Evolutionary conservation across 1,140 invertebrate genomes (phyloP).

Genomic region (Venturia canescens): DNA sequence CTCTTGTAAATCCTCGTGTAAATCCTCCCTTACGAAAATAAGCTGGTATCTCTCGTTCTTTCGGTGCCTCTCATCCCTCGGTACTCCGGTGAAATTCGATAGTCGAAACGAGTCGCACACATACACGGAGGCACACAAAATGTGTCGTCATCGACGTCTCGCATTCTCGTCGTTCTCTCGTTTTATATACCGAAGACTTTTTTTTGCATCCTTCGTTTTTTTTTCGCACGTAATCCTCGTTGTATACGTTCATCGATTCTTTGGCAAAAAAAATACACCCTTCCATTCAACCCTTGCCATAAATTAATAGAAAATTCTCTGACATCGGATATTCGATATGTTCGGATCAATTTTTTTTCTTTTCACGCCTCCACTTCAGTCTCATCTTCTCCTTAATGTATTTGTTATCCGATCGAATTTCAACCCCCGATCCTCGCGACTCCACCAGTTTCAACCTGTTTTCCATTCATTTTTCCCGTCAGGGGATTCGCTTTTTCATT

Average conservation of each 20-base stretch:
- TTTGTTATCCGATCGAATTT: background rate
- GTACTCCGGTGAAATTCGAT: conserved; percentile 53
- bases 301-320: conserved; percentile 8
- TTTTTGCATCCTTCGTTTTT: background rate
- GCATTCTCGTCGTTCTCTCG: conserved; percentile 3
- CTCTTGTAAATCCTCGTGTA: conserved; percentile 61
- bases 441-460: background rate
- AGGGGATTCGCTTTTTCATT: too few relatives aligned
- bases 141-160: background rate
- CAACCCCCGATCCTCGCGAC: background rate
- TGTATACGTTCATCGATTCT: background rate
- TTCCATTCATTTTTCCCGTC: background rate
- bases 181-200: background rate
- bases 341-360: background rate
- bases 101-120: conserved; percentile 49
- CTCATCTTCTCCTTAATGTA: background rate
- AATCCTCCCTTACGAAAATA: conserved; percentile 60
- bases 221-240: conserved; percentile 5
- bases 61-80: background rate
- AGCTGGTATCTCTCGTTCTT: conserved; percentile 49
- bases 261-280: background rate
- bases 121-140: background rate
- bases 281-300: background rate
- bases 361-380: background rate
- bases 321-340: conserved; percentile 3